Percentiles rank a stretch among this genome's conserved stretches.
These are phyloP conservation scores for Neoarius graeffei DNA, from an alignment of 2,113 vertebrate genomes.

Conservation along the genomic window DNA sequence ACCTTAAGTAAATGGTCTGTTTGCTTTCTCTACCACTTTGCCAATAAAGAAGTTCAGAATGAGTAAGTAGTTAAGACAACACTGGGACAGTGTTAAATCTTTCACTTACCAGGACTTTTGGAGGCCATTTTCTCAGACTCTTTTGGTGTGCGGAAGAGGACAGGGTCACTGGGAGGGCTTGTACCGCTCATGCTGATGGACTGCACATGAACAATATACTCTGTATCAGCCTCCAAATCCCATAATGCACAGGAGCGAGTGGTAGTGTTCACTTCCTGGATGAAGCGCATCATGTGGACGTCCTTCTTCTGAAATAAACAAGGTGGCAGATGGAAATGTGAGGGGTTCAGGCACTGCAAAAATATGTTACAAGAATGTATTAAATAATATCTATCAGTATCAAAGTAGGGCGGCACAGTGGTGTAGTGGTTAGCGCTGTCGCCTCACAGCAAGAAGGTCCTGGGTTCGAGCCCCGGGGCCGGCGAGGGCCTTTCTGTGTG, in stretches of 20 bases:
- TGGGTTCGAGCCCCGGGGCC: too few relatives aligned
- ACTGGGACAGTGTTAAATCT: neutral
- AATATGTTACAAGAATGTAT: neutral
- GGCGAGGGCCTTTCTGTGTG: too few relatives aligned
- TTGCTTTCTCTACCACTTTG: neutral
- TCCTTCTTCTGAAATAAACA: conserved; percentile 85
- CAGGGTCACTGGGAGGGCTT: conserved; percentile 88
- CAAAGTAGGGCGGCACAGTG: too few relatives aligned
- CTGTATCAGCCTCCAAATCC: conserved; percentile 95
- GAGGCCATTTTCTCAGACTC: conserved; percentile 92
- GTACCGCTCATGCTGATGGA: conserved; percentile 92
- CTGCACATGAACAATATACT: conserved; percentile 94
- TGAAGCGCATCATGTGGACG: conserved; percentile 92
- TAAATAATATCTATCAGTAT: neutral
- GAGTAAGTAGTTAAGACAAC: neutral
- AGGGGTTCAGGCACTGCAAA: neutral
- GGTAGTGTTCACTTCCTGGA: conserved; percentile 97
- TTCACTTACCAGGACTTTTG: conserved; percentile 85
- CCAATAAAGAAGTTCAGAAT: neutral
- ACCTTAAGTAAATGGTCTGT: neutral
- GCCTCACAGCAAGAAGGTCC: too few relatives aligned
- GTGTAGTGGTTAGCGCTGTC: too few relatives aligned
- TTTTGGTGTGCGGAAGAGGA: conserved; percentile 89
- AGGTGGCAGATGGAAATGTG: neutral
- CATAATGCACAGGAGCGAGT: conserved; percentile 92